phyloP scores from a whole-genome alignment of 2,797 vertebrate genomes.

The Synaphobranchus kaupii region DNA sequence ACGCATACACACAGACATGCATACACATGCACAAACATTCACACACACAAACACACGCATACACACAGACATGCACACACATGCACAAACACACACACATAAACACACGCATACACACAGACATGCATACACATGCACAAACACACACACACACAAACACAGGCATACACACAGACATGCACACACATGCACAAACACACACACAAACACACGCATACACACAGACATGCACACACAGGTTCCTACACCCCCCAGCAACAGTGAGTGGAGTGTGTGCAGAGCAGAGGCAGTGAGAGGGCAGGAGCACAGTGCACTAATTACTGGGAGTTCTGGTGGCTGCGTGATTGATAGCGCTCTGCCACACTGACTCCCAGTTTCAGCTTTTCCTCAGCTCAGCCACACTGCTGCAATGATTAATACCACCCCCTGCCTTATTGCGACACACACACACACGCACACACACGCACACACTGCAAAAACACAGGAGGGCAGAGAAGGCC shows the following conservation, averaged over 20 bases:
- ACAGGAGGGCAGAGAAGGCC: conserved; percentile 49
- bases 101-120: not conserved
- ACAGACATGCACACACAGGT: not conserved
- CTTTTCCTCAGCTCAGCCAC: conserved; percentile 68
- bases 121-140: not conserved
- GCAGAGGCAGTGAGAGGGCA: conserved; percentile 77
- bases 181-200: not conserved
- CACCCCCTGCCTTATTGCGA: conserved; percentile 57
- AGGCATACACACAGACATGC: not conserved
- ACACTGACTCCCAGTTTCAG: conserved; percentile 74
- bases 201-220: not conserved
- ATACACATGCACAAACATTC: not conserved
- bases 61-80: not conserved
- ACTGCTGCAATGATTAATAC: conserved; percentile 76
- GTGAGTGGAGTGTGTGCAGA: conserved; percentile 74
- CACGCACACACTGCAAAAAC: conserved; percentile 15
- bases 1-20: not conserved
- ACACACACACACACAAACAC: conserved; percentile 15
- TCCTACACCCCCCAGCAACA: conserved; percentile 9
- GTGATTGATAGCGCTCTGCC: conserved; percentile 81
- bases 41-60: not conserved
- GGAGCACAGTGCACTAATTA: conserved; percentile 87
- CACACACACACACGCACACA: not conserved
- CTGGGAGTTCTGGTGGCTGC: conserved; percentile 84
- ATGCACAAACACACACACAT: not conserved